phyloP scores from a whole-genome alignment of 2,797 vertebrate genomes.

The Microctenopoma steveboyesi region DNA sequence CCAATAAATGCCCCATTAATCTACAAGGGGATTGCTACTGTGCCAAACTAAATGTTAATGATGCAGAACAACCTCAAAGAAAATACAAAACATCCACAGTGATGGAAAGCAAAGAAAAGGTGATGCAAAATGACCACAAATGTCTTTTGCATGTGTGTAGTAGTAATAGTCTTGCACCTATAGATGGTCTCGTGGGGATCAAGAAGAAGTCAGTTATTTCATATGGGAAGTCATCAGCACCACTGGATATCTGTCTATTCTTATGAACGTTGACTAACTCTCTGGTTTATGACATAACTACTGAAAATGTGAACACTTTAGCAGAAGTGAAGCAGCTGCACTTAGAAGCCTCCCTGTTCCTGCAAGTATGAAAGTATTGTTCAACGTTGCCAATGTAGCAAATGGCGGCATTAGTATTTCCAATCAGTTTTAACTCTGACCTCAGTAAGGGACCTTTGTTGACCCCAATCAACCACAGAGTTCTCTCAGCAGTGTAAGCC shows the following conservation, averaged over 20 bases:
- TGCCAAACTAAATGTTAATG: too few species aligned
- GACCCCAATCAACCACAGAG: constrained; percentile 52
- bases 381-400: background rate
- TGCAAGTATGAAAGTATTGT: background rate
- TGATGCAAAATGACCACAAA: too few species aligned
- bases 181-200: too few species aligned
- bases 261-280: too few species aligned
- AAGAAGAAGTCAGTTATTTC: background rate
- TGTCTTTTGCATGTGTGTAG: too few species aligned
- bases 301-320: background rate
- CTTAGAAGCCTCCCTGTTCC: constrained; percentile 14
- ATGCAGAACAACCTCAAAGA: too few species aligned
- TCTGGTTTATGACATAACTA: background rate
- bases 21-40: too few species aligned
- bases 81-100: too few species aligned
- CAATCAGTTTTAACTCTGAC: constrained; percentile 59
- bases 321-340: constrained; percentile 5
- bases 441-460: constrained; percentile 46
- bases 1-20: too few species aligned
- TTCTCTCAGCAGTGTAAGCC: constrained; percentile 66
- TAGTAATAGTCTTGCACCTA: too few species aligned
- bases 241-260: background rate
- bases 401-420: constrained; percentile 14
- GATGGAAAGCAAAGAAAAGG: too few species aligned
- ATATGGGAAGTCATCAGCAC: background rate